Evolutionary conservation across 2,888 invertebrate species (phyloP).

Genomic region (Ectropis crepuscularia): DNA sequence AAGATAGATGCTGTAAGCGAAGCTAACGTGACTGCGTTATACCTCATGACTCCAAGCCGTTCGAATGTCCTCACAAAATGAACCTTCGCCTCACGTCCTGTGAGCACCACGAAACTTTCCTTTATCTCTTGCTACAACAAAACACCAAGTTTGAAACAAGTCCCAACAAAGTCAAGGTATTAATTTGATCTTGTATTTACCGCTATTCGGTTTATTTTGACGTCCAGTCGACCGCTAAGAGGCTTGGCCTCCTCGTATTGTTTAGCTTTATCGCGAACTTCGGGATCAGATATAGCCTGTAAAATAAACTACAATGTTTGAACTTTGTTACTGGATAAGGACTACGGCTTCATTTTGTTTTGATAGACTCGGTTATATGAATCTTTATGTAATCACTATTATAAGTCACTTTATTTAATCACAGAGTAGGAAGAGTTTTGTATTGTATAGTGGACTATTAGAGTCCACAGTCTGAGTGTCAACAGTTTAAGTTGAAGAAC

Average conservation of each 20-base stretch:
- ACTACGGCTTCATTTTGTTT: neutral
- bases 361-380: too few relatives aligned
- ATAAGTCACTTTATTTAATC: too few relatives aligned
- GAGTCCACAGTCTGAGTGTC: too few relatives aligned
- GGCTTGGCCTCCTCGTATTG: slow-evolving; percentile 69
- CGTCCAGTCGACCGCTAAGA: slow-evolving; percentile 63
- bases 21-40: slow-evolving; percentile 12
- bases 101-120: slow-evolving; percentile 73
- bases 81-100: slow-evolving; percentile 50
- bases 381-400: too few relatives aligned
- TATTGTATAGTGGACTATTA: too few relatives aligned
- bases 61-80: slow-evolving; percentile 63
- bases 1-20: neutral
- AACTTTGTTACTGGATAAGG: neutral
- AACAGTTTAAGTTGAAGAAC: too few relatives aligned
- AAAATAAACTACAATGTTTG: slow-evolving; percentile 5
- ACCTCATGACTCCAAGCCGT: slow-evolving; percentile 71
- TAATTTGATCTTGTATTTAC: slow-evolving; percentile 54
- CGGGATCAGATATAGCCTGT: slow-evolving; percentile 60
- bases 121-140: slow-evolving; percentile 77
- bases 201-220: slow-evolving; percentile 72
- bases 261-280: slow-evolving; percentile 50
- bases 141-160: slow-evolving; percentile 40
- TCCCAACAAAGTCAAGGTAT: slow-evolving; percentile 26
- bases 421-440: too few relatives aligned